Evolutionary conservation across 2,888 invertebrate species (phyloP).

Genomic region (Drosophila helvetica): DNA sequence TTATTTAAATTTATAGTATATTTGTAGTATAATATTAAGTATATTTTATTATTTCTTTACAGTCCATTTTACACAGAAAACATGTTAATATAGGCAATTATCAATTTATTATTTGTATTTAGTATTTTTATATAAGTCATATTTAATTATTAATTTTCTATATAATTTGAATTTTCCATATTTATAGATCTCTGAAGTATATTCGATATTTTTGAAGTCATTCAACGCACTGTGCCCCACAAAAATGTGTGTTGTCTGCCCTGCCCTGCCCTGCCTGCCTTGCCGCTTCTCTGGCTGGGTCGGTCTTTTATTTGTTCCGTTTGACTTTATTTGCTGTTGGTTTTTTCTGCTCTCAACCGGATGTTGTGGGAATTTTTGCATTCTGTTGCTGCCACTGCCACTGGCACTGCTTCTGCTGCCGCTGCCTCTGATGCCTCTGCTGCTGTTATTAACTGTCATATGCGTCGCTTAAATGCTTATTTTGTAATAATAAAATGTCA

Average conservation of each 20-base stretch:
- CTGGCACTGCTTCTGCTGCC: constrained; percentile 20
- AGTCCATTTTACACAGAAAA: no score
- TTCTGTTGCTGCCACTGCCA: constrained; percentile 47
- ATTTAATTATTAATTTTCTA: no score
- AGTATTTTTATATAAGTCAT: no score
- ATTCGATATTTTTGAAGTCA: not conserved
- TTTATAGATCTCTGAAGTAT: not conserved
- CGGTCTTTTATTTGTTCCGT: constrained; percentile 69
- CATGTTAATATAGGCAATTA: no score
- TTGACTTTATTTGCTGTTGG: constrained; percentile 41
- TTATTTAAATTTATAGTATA: no score
- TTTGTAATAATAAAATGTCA: constrained; percentile 79
- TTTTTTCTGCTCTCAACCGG: constrained; percentile 71
- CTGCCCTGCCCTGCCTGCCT: constrained; percentile 10
- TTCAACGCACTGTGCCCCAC: constrained; percentile 16
- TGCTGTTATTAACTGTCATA: constrained; percentile 79
- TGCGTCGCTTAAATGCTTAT: constrained; percentile 77
- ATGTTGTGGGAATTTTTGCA: constrained; percentile 80
- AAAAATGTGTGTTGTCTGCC: constrained; percentile 2
- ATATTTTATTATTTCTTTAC: no score
- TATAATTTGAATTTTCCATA: no score
- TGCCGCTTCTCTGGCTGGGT: constrained; percentile 48
- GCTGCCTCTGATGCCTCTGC: constrained; percentile 25
- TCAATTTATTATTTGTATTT: no score
- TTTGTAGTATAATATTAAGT: no score